phyloP scores from a whole-genome alignment of 2,113 vertebrate species.

The Ancistrus triradiatus region DNA sequence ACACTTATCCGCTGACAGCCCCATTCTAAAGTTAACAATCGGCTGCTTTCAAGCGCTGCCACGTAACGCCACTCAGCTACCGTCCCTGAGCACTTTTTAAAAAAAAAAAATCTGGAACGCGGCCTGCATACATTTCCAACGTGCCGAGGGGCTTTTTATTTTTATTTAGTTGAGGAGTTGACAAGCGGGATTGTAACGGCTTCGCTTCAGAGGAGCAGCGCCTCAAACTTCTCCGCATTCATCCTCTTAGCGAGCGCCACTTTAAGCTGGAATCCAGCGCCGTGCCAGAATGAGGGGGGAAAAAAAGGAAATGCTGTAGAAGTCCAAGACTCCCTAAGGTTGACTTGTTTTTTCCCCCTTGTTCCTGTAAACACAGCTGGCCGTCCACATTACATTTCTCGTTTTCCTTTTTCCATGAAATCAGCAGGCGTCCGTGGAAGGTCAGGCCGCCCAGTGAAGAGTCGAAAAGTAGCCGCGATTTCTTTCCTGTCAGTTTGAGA shows the following conservation, averaged over 20 bases:
- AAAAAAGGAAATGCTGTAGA: background rate
- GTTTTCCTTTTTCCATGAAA: no score
- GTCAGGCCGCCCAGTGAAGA: no score
- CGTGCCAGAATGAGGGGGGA: background rate
- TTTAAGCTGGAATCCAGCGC: background rate
- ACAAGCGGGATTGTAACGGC: conserved; percentile 6
- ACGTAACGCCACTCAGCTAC: conserved; percentile 3
- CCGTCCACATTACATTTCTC: no score
- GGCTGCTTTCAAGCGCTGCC: conserved; percentile 7
- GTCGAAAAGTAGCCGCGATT: no score
- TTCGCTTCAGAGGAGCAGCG: conserved; percentile 6
- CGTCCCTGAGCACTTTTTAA: background rate
- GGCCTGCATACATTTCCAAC: conserved; percentile 15
- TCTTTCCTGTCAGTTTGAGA: no score
- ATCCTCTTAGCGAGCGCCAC: background rate
- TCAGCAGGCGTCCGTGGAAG: no score
- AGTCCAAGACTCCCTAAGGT: no score
- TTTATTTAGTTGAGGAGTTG: conserved; percentile 4
- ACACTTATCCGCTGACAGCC: conserved; percentile 34
- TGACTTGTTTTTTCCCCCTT: no score
- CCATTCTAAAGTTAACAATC: conserved; percentile 32
- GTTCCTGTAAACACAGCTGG: no score
- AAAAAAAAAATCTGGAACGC: conserved; percentile 5
- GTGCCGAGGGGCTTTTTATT: conserved; percentile 1
- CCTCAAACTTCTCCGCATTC: background rate